Conservation (phyloP, 2,888 invertebrate species). For the Coronaproctus castanopsis region DNA sequence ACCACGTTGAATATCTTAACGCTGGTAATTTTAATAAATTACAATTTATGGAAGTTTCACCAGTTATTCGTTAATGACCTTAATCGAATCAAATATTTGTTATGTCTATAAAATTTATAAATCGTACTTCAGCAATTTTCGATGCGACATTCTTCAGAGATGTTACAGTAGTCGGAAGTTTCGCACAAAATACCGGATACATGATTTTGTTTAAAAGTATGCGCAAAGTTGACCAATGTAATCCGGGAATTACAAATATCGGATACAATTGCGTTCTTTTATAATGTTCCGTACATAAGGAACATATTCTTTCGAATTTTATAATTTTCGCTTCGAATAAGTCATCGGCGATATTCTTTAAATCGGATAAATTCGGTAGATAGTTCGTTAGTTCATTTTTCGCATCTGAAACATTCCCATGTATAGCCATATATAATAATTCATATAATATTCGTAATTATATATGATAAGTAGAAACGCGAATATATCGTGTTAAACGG, state of each 20-base stretch:
- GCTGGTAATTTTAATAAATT: no score
- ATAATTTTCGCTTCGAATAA: constrained; percentile 1
- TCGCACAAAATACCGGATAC: constrained; percentile 27
- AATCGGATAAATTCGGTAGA: background rate
- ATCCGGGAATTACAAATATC: constrained; percentile 16
- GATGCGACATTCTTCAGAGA: constrained; percentile 12
- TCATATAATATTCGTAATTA: no score
- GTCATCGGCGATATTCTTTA: constrained; percentile 5
- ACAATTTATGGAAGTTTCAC: no score
- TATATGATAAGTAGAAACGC: no score
- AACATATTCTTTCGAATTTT: constrained; percentile 8
- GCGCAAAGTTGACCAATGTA: constrained; percentile 10
- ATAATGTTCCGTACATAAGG: constrained; percentile 11
- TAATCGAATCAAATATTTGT: no score
- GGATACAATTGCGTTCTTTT: constrained; percentile 14
- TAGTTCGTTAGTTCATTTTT: background rate
- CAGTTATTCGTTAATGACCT: no score
- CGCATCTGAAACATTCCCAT: background rate
- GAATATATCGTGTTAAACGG: no score
- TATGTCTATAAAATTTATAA: no score
- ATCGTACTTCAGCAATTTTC: constrained; percentile 16
- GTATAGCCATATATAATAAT: no score
- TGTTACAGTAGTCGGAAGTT: constrained; percentile 20
- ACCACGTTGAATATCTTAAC: no score
- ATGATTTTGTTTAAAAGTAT: constrained; percentile 23